Percentiles rank a stretch among this genome's conserved stretches.
Evolutionary conservation across 1,140 invertebrate genomes (phyloP).

Genomic region (Nasonia vitripennis): DNA sequence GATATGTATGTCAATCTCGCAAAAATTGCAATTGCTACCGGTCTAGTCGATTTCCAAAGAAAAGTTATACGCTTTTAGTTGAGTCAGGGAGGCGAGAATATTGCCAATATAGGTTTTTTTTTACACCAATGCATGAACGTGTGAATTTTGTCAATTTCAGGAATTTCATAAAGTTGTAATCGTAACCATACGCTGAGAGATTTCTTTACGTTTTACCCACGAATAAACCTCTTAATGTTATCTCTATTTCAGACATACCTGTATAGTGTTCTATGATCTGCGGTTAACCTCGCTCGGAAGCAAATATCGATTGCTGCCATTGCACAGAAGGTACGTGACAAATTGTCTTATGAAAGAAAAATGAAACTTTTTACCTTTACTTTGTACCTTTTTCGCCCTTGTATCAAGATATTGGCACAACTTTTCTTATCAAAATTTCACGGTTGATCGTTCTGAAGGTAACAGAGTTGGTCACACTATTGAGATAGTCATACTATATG

Average conservation of each 20-base stretch:
- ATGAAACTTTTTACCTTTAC: not conserved
- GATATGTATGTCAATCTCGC: not conserved
- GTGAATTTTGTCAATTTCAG: no score
- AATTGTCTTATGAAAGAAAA: conserved; percentile 20
- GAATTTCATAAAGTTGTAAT: no score
- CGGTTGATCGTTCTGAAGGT: not conserved
- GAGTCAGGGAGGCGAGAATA: no score
- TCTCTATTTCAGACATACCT: not conserved
- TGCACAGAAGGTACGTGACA: conserved; percentile 38
- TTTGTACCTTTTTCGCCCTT: not conserved
- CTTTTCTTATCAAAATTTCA: not conserved
- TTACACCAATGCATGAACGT: not conserved
- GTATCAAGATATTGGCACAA: not conserved
- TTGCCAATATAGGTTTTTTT: no score
- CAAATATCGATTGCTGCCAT: conserved; percentile 11
- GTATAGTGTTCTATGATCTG: conserved; percentile 26
- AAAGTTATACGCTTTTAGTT: not conserved
- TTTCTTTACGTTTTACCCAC: not conserved
- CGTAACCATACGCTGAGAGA: not conserved
- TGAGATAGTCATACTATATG: no score
- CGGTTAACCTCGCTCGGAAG: conserved; percentile 49
- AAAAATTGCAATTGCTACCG: conserved; percentile 3
- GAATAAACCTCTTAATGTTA: not conserved
- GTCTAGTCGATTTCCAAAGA: conserved; percentile 14
- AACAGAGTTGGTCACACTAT: not conserved